Percentiles rank a stretch among this genome's conserved stretches.
Conservation (phyloP, 2,888 invertebrate genomes). For the Patella ulyssiponensis region DNA sequence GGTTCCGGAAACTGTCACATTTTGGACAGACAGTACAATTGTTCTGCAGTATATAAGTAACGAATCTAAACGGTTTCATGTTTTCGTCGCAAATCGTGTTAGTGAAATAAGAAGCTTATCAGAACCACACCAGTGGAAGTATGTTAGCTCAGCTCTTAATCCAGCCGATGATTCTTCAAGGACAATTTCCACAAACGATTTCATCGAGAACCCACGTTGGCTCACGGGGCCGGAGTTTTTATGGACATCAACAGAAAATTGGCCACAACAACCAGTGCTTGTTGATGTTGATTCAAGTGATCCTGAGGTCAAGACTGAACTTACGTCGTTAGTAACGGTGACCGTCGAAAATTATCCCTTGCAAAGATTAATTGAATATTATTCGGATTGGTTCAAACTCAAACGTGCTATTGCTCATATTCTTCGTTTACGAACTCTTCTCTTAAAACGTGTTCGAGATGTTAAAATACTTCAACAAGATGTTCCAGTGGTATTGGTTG, state of each 20-base stretch:
- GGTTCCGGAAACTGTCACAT: neutral
- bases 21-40: conserved; percentile 19
- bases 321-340: neutral
- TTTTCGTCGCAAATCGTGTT: conserved; percentile 22
- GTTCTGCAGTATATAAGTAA: conserved; percentile 15
- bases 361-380: neutral
- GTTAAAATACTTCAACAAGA: neutral
- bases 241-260: conserved; percentile 14
- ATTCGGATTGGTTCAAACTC: neutral
- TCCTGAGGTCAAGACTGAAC: conserved; percentile 11
- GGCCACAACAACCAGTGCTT: conserved; percentile 14
- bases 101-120: neutral
- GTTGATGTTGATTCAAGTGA: neutral
- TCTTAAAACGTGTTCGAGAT: neutral
- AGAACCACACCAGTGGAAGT: conserved; percentile 1
- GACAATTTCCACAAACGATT: neutral
- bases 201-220: conserved; percentile 16
- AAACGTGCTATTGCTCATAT: neutral
- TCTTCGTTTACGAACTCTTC: neutral
- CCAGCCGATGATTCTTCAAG: conserved; percentile 15
- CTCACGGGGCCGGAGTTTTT: conserved; percentile 24
- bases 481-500: neutral
- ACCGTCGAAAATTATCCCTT: neutral
- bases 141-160: conserved; percentile 1
- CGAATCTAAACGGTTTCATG: conserved; percentile 15